A percentile compares a stretch with the other conserved stretches of the same genome.
Conservation (phyloP, 2,797 vertebrate genomes). For the Poeciliopsis turneri region DNA sequence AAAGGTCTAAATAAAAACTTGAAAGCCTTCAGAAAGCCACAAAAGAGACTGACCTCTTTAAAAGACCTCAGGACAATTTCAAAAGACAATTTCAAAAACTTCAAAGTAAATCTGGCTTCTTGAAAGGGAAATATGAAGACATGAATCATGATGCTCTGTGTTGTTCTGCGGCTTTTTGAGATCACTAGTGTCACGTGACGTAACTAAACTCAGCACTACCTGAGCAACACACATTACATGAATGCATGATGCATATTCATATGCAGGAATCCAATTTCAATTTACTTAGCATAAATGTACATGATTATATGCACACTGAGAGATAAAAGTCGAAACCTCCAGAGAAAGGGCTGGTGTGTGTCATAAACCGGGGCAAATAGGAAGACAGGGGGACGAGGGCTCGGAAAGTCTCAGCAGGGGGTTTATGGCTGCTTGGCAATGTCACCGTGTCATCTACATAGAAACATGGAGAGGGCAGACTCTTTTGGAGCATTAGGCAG, state of each 20-base stretch:
- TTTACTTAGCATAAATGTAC: conserved; percentile 30
- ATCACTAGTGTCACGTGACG: neutral
- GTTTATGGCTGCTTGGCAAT: conserved; percentile 74
- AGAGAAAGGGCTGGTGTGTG: conserved; percentile 26
- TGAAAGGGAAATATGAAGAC: neutral
- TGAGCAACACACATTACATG: neutral
- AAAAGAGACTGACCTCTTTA: neutral
- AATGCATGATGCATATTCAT: neutral
- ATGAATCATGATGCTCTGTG: neutral
- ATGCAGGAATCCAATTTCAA: conserved; percentile 9
- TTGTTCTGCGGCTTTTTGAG: neutral
- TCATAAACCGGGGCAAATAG: conserved; percentile 47
- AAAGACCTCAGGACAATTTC: neutral
- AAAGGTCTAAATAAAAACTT: neutral
- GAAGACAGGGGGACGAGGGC: conserved; percentile 43
- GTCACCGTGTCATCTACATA: conserved; percentile 81
- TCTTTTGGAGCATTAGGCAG: conserved; percentile 81
- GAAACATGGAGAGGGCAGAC: conserved; percentile 67
- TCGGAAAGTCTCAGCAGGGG: conserved; percentile 64
- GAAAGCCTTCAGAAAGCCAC: neutral
- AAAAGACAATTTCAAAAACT: neutral
- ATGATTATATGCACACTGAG: conserved; percentile 35
- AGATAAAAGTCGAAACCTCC: conserved; percentile 42
- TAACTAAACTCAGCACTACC: neutral
- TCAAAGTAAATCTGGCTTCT: neutral